Percentiles rank a stretch among this genome's conserved stretches.
These are phyloP conservation scores for Trissolcus basalis DNA, from an alignment of 1,140 invertebrate genomes.

Conservation along the genomic window DNA sequence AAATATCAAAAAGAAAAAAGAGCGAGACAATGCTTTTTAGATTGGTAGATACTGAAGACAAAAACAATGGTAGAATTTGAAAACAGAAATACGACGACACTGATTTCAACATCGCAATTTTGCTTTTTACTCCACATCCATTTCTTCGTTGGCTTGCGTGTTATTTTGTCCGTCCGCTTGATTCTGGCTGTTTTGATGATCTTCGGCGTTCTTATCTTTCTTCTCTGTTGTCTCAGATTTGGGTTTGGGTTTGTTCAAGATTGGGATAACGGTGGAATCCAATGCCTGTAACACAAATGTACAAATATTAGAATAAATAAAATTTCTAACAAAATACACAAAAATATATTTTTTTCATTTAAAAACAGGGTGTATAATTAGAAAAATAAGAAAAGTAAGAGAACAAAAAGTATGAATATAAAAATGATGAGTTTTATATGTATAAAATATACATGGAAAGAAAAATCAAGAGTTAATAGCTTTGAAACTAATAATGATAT, in stretches of 20 bases:
- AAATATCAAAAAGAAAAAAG: slow-evolving; percentile 6
- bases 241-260: slow-evolving; percentile 91
- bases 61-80: slow-evolving; percentile 22
- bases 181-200: slow-evolving; percentile 65
- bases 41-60: slow-evolving; percentile 1
- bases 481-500: no score
- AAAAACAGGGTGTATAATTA: not conserved
- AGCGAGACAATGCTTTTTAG: not conserved
- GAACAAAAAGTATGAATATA: no score
- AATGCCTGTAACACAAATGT: slow-evolving; percentile 77
- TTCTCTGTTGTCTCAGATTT: slow-evolving; percentile 78
- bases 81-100: slow-evolving; percentile 18
- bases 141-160: slow-evolving; percentile 77
- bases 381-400: not conserved
- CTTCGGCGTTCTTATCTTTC: slow-evolving; percentile 63
- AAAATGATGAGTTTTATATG: no score
- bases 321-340: not conserved
- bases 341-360: not conserved
- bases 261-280: slow-evolving; percentile 82
- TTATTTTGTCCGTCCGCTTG: slow-evolving; percentile 71
- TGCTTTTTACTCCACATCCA: slow-evolving; percentile 73
- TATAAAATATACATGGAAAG: no score
- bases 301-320: no score
- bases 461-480: no score
- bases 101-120: slow-evolving; percentile 8